Evolutionary conservation across 2,888 invertebrate genomes (phyloP).

Genomic region (Quadroppia sp.): DNA sequence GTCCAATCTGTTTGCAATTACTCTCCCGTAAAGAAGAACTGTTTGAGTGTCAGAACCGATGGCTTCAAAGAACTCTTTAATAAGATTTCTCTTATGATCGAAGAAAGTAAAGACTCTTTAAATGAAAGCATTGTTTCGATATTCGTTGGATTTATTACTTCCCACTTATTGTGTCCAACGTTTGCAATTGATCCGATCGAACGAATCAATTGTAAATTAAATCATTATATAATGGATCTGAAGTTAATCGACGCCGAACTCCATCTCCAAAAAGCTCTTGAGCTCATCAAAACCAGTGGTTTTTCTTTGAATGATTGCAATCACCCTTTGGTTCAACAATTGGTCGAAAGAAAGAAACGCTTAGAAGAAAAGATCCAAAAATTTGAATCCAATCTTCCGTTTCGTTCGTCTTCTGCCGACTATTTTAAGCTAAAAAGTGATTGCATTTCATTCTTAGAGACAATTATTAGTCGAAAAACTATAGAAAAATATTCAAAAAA

Average conservation of each 20-base stretch:
- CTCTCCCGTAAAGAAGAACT: neutral
- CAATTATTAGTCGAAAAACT: slow-evolving; percentile 22
- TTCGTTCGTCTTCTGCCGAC: slow-evolving; percentile 43
- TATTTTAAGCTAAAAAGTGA: slow-evolving; percentile 36
- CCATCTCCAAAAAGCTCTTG: slow-evolving; percentile 40
- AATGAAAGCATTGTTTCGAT: slow-evolving; percentile 48
- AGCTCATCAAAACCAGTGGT: slow-evolving; percentile 39
- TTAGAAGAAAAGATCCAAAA: slow-evolving; percentile 35
- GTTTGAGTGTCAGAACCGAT: neutral
- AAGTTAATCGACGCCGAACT: slow-evolving; percentile 45
- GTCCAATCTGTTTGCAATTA: neutral
- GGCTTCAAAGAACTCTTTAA: neutral
- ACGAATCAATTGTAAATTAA: slow-evolving; percentile 67
- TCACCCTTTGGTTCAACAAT: slow-evolving; percentile 43
- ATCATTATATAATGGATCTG: slow-evolving; percentile 67
- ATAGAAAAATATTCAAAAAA: slow-evolving; percentile 12
- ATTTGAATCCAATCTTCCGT: slow-evolving; percentile 42
- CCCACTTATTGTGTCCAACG: slow-evolving; percentile 53
- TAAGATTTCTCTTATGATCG: neutral
- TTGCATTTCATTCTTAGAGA: slow-evolving; percentile 39
- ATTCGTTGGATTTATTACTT: slow-evolving; percentile 57
- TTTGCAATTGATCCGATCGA: slow-evolving; percentile 77
- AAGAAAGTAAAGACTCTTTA: slow-evolving; percentile 18
- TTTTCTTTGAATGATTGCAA: slow-evolving; percentile 6
- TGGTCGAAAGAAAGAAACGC: neutral